These are phyloP conservation scores for Labroides dimidiatus DNA, from an alignment of 2,797 vertebrate species.

Conservation along the genomic window DNA sequence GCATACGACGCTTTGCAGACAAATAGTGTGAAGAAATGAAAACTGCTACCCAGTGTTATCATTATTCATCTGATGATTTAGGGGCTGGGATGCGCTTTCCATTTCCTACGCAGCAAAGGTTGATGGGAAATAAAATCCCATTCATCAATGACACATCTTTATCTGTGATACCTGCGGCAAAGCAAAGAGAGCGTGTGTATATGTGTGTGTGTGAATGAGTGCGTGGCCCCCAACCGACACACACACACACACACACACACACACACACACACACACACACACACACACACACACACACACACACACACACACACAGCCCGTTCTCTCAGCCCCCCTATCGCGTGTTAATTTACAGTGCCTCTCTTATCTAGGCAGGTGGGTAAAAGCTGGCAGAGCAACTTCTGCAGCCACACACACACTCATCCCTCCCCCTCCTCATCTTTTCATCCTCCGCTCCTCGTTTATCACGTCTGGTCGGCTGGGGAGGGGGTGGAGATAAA, in stretches of 20 bases:
- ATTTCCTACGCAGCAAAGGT: conserved; percentile 76
- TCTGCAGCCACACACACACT: conserved; percentile 65
- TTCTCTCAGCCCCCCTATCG: conserved; percentile 65
- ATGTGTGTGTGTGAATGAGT: conserved; percentile 23
- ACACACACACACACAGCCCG: conserved; percentile 16
- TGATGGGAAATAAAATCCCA: conserved; percentile 85
- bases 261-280: conserved; percentile 19
- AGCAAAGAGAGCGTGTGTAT: conserved; percentile 40
- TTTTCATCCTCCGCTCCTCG: conserved; percentile 59
- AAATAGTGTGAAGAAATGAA: conserved; percentile 65
- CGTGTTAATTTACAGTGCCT: conserved; percentile 83
- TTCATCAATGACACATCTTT: conserved; percentile 85
- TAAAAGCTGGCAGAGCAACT: conserved; percentile 72
- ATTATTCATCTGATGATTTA: conserved; percentile 82
- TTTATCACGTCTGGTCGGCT: conserved; percentile 65
- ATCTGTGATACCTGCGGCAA: conserved; percentile 79
- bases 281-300: conserved; percentile 20
- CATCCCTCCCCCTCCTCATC: conserved; percentile 47
- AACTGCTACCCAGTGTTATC: conserved; percentile 61
- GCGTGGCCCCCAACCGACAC: conserved; percentile 11
- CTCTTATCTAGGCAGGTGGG: conserved; percentile 82
- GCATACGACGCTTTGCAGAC: conserved; percentile 53
- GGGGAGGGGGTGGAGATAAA: conserved; percentile 54
- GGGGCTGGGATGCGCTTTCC: conserved; percentile 71
- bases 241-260: conserved; percentile 27